Evolutionary conservation across 2,113 vertebrate genomes (phyloP).

Genomic region (Chionomys nivalis): DNA sequence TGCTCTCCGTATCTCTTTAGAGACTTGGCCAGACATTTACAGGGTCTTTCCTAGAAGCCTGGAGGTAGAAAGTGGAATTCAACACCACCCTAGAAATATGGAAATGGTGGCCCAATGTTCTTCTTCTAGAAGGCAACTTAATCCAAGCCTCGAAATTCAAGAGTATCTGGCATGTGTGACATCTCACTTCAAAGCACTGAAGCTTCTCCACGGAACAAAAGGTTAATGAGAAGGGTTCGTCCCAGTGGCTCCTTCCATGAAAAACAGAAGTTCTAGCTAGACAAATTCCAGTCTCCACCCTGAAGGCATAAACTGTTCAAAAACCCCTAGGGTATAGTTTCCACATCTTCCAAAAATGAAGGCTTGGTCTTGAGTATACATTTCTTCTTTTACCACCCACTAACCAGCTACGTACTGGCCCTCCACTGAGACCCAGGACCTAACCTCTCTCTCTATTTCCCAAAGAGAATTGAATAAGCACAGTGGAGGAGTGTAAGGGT

Average conservation of each 20-base stretch:
- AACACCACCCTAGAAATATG: not conserved
- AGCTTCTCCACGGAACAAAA: not conserved
- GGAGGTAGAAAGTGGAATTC: not conserved
- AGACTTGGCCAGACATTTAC: not conserved
- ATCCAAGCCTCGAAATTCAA: not conserved
- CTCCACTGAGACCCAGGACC: not conserved
- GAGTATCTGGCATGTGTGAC: not conserved
- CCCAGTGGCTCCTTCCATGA: not conserved
- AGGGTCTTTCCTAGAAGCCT: not conserved
- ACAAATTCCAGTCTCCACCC: conserved; percentile 32
- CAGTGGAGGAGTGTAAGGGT: too few relatives aligned
- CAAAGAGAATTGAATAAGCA: not conserved
- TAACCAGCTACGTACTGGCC: not conserved
- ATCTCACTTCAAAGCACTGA: not conserved
- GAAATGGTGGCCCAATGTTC: not conserved
- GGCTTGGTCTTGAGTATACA: not conserved
- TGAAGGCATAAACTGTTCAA: not conserved
- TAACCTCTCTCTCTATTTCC: not conserved
- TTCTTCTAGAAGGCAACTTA: not conserved
- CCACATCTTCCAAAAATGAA: not conserved
- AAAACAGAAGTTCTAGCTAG: conserved; percentile 13
- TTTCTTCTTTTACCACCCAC: not conserved
- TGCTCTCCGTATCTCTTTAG: not conserved
- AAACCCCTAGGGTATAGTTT: not conserved
- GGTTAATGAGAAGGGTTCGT: not conserved